Conservation (phyloP, 2,113 vertebrate species). For the Tautogolabrus adspersus region DNA sequence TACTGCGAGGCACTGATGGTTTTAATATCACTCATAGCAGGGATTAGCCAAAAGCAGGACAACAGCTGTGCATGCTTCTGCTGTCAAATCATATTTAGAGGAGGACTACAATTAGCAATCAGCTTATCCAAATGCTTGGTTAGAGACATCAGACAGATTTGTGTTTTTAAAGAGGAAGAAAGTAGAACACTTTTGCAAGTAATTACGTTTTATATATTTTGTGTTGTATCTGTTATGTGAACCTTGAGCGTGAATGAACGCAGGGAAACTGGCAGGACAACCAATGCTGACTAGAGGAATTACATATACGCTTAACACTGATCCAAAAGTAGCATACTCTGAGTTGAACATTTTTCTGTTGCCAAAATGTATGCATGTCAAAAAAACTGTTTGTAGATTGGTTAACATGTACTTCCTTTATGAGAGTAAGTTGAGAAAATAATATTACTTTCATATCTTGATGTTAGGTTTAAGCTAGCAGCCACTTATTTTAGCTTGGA, state of each 20-base stretch:
- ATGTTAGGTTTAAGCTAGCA: not conserved
- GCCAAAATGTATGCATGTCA: not conserved
- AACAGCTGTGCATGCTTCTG: conserved; percentile 47
- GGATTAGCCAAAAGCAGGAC: conserved; percentile 40
- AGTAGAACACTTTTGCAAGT: not conserved
- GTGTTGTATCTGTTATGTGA: conserved; percentile 1
- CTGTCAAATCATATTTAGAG: conserved; percentile 18
- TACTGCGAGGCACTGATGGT: conserved; percentile 33
- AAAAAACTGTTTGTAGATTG: not conserved
- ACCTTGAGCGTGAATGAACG: conserved; percentile 4
- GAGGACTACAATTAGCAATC: conserved; percentile 39
- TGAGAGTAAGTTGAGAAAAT: too few relatives aligned
- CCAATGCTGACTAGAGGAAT: not conserved
- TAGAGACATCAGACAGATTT: conserved; percentile 8
- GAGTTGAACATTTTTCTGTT: not conserved
- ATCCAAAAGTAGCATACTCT: not conserved
- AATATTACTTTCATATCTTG: too few relatives aligned
- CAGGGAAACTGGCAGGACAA: not conserved
- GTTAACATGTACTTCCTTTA: too few relatives aligned
- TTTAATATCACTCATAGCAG: conserved; percentile 25
- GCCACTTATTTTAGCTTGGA: conserved; percentile 7
- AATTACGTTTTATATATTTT: not conserved
- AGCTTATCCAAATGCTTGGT: conserved; percentile 21
- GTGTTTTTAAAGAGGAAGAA: not conserved
- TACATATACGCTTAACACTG: not conserved